Base-by-base conservation (phyloP, 2,888 invertebrate species). In the Mythimna albipuncta region DNA sequence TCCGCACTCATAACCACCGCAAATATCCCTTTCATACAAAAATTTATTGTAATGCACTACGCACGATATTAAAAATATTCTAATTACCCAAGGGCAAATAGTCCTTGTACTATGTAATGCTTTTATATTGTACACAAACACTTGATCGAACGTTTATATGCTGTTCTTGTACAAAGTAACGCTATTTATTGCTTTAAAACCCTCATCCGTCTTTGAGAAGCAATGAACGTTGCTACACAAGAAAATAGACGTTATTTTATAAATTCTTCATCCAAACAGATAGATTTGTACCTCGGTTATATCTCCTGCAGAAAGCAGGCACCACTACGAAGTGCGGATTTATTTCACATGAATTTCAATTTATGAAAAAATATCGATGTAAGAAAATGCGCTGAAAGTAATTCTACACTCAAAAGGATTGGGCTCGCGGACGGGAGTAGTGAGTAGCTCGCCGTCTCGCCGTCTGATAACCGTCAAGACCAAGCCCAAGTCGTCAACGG, bases 251-350 rank as follows among this genome's bases (percentile, higher is more conserved):
- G 63, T 73, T 64, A 61, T 73, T 71, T 70, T 61, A 71, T 65
- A 57, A 74, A 70, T 63, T 68, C 61, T 68, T 62, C 54, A 55
- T 64, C 58, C 54, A 19, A 62, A 66, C 50, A 82, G 50, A 64
- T 70, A 69, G 47, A 81, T 82, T 68, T 77, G 77, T 68, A 69
- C 63, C 77, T 62, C 64, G 71, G 59, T 64, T 67, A 63, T 54
- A 66, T 65, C 61, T 52, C 11, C 59, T 74, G 32, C 19, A 26
- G 26, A 26, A 26, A 26, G 26, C 26, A 26, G 26, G 26, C 26
- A 26, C 54, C 72, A 55, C 50, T 63, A 66, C 35, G 52, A 78
- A 69, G 26, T 62, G 58, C 21, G 62, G 61, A 78, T 81, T 81
- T 75, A 64, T 78, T 64, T 61, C 38, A 62, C 67, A 80, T 70